These are phyloP conservation scores for Ptychochromis oligacanthus DNA, from an alignment of 2,113 vertebrate species.

Conservation along the genomic window DNA sequence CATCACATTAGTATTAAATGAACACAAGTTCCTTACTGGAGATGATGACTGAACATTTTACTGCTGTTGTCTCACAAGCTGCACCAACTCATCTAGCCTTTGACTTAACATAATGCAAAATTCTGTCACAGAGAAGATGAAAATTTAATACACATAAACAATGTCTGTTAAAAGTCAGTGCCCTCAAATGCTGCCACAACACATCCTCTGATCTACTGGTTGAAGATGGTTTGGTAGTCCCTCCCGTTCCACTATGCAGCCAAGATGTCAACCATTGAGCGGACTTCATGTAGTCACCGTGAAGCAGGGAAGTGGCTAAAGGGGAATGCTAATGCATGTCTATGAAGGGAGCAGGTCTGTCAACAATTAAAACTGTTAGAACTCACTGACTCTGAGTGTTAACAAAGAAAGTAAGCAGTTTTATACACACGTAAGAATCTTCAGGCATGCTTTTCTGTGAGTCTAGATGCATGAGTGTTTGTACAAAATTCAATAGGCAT, in stretches of 20 bases:
- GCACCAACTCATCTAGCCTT: not conserved
- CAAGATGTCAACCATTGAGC: not conserved
- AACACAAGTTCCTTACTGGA: not conserved
- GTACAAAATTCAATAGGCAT: not conserved
- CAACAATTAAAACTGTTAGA: not conserved
- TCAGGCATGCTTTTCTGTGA: too few species aligned
- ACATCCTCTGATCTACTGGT: not conserved
- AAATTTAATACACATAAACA: not conserved
- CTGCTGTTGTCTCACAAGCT: not conserved
- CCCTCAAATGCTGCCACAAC: too few species aligned
- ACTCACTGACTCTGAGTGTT: not conserved
- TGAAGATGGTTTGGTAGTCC: not conserved
- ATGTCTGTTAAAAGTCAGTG: not conserved
- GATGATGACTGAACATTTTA: not conserved
- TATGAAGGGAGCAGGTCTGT: not conserved
- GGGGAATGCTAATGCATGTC: not conserved
- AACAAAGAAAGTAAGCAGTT: slow-evolving; percentile 5
- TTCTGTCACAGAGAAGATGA: not conserved
- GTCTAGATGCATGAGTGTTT: too few species aligned
- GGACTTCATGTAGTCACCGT: not conserved
- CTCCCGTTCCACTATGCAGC: not conserved
- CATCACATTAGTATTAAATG: too few species aligned
- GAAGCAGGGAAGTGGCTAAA: not conserved
- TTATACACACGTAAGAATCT: too few species aligned
- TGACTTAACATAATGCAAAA: not conserved